Evolutionary conservation across 1,140 invertebrate species (phyloP).

Genomic region (Drosophila hydei): DNA sequence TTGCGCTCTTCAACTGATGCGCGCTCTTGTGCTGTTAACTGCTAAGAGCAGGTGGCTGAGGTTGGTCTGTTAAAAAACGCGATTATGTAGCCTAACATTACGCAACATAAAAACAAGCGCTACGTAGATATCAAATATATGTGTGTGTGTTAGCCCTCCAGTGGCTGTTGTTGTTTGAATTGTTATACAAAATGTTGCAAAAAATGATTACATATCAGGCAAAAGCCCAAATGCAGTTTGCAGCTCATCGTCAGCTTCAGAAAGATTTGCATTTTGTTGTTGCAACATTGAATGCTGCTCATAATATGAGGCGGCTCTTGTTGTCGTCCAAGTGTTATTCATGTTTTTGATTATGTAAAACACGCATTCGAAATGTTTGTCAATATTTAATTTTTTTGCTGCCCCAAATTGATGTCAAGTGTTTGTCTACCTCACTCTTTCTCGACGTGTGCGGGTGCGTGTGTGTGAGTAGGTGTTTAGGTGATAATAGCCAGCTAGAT

Average conservation of each 20-base stretch:
- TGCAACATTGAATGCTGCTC: conserved; percentile 7
- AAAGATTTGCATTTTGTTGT: conserved; percentile 53
- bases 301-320: not conserved
- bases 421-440: not conserved
- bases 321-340: conserved; percentile 1
- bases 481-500: conserved; percentile 22
- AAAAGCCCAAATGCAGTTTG: conserved; percentile 10
- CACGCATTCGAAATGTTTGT: conserved; percentile 33
- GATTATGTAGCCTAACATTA: conserved; percentile 80
- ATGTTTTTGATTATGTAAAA: conserved; percentile 37
- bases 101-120: conserved; percentile 70
- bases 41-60: conserved; percentile 52
- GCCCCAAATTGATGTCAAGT: conserved; percentile 37
- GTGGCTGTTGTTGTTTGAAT: conserved; percentile 41
- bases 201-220: conserved; percentile 56
- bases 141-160: conserved; percentile 28
- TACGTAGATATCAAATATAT: conserved; percentile 25
- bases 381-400: conserved; percentile 21
- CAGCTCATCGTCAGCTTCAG: conserved; percentile 11
- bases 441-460: not conserved
- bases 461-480: not conserved
- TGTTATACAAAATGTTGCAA: conserved; percentile 68
- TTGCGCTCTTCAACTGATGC: not conserved
- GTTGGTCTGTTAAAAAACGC: conserved; percentile 57
- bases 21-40: conserved; percentile 57